Conservation (phyloP, 2,113 vertebrate species). For the Aegotheles bennettii region DNA sequence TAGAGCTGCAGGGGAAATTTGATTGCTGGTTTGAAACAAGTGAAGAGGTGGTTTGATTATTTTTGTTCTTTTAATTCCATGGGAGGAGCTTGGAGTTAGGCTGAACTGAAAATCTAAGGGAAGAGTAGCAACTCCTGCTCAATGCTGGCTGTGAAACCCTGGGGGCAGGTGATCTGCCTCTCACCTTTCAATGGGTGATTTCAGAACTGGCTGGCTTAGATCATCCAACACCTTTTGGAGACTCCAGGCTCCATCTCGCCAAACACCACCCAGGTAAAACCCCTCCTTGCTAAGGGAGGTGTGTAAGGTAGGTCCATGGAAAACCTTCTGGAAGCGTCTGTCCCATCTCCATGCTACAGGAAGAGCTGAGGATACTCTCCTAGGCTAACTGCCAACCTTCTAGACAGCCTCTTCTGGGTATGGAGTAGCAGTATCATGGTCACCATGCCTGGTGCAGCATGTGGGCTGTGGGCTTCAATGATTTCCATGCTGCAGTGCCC, state of each 20-base stretch:
- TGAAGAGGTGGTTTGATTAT: neutral
- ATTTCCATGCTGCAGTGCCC: neutral
- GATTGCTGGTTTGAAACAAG: neutral
- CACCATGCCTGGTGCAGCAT: rapidly evolving
- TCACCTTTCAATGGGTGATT: neutral
- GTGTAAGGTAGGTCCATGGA: neutral
- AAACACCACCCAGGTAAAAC: neutral
- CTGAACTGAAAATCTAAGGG: neutral
- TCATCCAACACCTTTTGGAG: neutral
- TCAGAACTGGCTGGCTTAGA: neutral
- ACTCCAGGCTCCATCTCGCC: neutral
- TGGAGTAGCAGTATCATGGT: rapidly evolving
- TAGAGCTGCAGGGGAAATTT: neutral
- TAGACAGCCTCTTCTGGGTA: neutral
- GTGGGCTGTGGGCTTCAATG: neutral
- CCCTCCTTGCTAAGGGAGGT: neutral
- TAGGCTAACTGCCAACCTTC: neutral
- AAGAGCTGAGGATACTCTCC: neutral
- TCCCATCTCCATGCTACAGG: neutral
- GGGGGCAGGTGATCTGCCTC: neutral
- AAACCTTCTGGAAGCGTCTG: neutral
- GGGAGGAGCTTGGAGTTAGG: neutral
- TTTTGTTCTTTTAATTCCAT: neutral
- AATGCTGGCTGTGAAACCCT: neutral
- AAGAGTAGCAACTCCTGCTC: neutral